Percentiles rank a stretch among this genome's conserved stretches.
Evolutionary conservation across 1,140 invertebrate genomes (phyloP).

Genomic region (Drosophila navojoa): DNA sequence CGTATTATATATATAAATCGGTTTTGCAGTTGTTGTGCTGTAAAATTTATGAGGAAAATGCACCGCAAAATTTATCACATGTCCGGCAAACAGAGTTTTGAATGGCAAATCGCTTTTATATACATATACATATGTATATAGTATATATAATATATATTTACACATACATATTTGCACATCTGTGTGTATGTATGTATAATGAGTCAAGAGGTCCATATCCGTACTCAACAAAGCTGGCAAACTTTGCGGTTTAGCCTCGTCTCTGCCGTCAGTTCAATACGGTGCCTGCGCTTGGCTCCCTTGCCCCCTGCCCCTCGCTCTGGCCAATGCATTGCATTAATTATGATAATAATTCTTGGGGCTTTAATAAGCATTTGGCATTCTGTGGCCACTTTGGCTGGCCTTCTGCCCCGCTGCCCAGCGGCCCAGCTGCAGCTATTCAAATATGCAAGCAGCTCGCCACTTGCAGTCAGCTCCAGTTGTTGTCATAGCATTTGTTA

Average conservation of each 20-base stretch:
- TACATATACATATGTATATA: not conserved
- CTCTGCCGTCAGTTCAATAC: slow-evolving; percentile 26
- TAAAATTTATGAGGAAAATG: slow-evolving; percentile 68
- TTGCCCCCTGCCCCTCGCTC: too few relatives aligned
- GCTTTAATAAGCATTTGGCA: slow-evolving; percentile 70
- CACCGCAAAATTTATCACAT: slow-evolving; percentile 77
- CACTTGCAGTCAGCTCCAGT: slow-evolving; percentile 33
- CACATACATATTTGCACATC: slow-evolving; percentile 4
- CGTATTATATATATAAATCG: slow-evolving; percentile 66
- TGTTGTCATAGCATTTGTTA: slow-evolving; percentile 11
- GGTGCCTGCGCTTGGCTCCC: not conserved
- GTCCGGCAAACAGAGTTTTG: slow-evolving; percentile 47
- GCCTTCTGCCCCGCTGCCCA: slow-evolving; percentile 11
- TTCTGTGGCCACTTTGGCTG: slow-evolving; percentile 46
- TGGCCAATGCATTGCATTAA: slow-evolving; percentile 56
- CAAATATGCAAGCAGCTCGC: slow-evolving; percentile 52
- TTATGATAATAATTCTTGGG: slow-evolving; percentile 76
- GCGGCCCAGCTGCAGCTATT: slow-evolving; percentile 10
- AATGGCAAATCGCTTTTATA: slow-evolving; percentile 45
- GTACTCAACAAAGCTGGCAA: slow-evolving; percentile 20
- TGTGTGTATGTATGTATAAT: slow-evolving; percentile 24
- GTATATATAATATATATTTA: slow-evolving; percentile 8
- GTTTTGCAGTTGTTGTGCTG: slow-evolving; percentile 44
- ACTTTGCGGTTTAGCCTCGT: slow-evolving; percentile 20
- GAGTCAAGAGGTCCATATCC: slow-evolving; percentile 30